Evolutionary conservation across 2,888 invertebrate species (phyloP).

Genomic region (Melanostoma mellinum): DNA sequence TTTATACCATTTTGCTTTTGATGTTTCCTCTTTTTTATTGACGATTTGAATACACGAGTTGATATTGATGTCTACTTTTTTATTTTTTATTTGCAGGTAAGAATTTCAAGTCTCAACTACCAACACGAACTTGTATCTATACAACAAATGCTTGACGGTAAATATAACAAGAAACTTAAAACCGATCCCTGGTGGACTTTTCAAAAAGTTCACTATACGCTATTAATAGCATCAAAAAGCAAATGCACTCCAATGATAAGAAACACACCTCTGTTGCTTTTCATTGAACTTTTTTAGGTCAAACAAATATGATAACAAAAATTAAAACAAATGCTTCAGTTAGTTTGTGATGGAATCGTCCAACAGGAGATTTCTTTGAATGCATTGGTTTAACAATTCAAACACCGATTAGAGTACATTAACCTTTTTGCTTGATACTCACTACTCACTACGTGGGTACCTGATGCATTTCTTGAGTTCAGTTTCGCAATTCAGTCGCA

Average conservation of each 20-base stretch:
- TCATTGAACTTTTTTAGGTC: slow-evolving; percentile 47
- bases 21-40: no score
- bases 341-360: no score
- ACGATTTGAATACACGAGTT: not conserved
- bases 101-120: not conserved
- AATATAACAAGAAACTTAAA: slow-evolving; percentile 40
- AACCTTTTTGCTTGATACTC: not conserved
- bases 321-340: not conserved
- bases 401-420: slow-evolving; percentile 2
- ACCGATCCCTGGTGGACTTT: slow-evolving; percentile 20
- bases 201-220: no score
- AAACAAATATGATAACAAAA: slow-evolving; percentile 34
- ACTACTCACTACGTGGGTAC: no score
- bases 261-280: slow-evolving; percentile 35
- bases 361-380: no score
- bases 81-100: slow-evolving; percentile 20
- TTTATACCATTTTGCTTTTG: no score
- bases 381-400: no score
- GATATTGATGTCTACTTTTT: not conserved
- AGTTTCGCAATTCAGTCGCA: slow-evolving; percentile 36
- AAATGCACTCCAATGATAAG: slow-evolving; percentile 16
- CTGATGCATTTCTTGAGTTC: no score
- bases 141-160: slow-evolving; percentile 29
- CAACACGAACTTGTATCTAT: not conserved
- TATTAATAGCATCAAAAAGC: not conserved